Evolutionary conservation across 1,140 invertebrate species (phyloP), one percentile per base, ranked within the genome.

Genomic region (Drosophila chauvacae): DNA sequence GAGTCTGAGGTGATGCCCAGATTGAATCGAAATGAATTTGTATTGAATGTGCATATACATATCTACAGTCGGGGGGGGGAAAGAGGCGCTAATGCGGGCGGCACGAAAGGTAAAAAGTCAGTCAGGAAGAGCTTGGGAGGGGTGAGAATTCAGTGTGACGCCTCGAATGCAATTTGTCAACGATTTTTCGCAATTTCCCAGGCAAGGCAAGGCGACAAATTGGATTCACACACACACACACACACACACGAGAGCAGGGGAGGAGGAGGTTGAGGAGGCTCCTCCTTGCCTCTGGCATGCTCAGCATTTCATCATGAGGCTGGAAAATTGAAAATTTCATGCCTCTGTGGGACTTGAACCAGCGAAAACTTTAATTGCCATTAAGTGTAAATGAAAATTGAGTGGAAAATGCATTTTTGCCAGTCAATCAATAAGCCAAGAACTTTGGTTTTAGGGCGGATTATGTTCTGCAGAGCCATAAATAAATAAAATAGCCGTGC

Each of bases 101-200:
- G 44, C 48, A 60, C 47, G 62, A 42, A 60, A 83, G 83, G 65
- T 75, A 68, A 62, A 76, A 82, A 87, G 83, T 80, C 83, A 69
- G 37, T 23, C 60, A 53, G 42, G 37, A 45, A 39, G 28, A 30
- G 16, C 10, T 37, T n/a, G 18, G 7, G 42, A 7, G 13, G 16
- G 47, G 50, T 0, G 55, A 37, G 9, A 11, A 13, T 42, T 42
- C 41, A 66, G 35, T 41, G 44, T 14, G 28, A 53, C 60, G 62
- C 63, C 45, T 55, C 53, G 57, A 88, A 90, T 90, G 84, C 84
- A 88, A 90, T 88, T 88, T 88, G 85, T 88, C 85, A 90, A 88
- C 69, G 81, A 88, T 84, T 88, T 88, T 87, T 80, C 39, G 80
- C 83, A 83, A 88, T 83, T 88, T 84, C 62, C 57, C 56, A 70